Evolutionary conservation across 2,888 invertebrate genomes (phyloP), one percentile per base, ranked within the genome.

Genomic region (Ophion obscuratus): DNA sequence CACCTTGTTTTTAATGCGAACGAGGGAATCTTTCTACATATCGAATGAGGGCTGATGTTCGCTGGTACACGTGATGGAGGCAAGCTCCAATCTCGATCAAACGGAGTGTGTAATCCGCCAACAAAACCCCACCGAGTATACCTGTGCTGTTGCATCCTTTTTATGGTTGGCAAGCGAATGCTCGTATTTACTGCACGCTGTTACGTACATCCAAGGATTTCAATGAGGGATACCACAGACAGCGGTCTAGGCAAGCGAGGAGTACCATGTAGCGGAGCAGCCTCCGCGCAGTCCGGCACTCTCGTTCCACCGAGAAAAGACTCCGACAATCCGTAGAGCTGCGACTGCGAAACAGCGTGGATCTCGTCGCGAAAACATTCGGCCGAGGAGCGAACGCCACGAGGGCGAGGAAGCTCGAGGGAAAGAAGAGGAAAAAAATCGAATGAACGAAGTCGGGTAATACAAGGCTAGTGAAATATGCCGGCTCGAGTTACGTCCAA

Each of bases 81-180:
- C 44, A 61, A 71, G 11, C 17, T 75, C 27, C 14, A 59, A 47
- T 81, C 75, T 67, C 71, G 67, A 68, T 81, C 47, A 61, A 73
- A 68, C 53, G 64, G 44, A 64, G 83, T 62, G 84, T 61, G 81
- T 61, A 57, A 81, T 83, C 66, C 74, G 11, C 74, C 82, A 80
- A 82, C 85, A 85, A 87, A 88, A 87, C 81, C 81, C 73, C 75
- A 84, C 79, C 77, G 83, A 81, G 85, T 88, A 84, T 86, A 31
- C 84, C 82, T 84, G 84, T 78, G 88, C 75, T 82, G 83, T 88
- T 89, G 81, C 81, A 78, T 87, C 40, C 84, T 89, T 88, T 89
- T 88, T 88, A 89, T 84, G 84, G 83, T 78, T 75, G 68, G 47
- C 68, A 62, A 68, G 76, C 86, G 88, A 89, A 88, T 88, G 84